Evolutionary conservation across 2,113 vertebrate species (phyloP).

Genomic region (Sander vitreus): DNA sequence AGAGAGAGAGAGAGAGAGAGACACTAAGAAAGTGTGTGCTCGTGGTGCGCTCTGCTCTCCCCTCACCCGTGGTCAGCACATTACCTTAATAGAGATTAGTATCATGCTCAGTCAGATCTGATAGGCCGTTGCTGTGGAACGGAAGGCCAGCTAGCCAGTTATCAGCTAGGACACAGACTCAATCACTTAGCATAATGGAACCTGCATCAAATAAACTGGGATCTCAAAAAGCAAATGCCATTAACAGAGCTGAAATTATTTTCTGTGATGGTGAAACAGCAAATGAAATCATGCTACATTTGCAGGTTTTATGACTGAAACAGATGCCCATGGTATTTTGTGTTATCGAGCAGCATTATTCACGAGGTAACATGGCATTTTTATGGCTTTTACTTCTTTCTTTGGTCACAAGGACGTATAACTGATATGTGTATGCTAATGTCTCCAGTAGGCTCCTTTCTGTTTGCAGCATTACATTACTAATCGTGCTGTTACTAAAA

Average conservation of each 20-base stretch:
- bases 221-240: constrained; percentile 67
- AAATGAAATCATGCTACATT: constrained; percentile 71
- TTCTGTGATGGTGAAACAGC: constrained; percentile 44
- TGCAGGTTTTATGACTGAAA: constrained; percentile 49
- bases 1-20: constrained; percentile 21
- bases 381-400: constrained; percentile 1
- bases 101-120: constrained; percentile 78
- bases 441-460: background rate
- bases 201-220: constrained; percentile 73
- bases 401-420: background rate
- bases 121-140: constrained; percentile 64
- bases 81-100: constrained; percentile 79
- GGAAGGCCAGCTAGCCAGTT: constrained; percentile 73
- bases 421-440: background rate
- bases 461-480: background rate
- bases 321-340: constrained; percentile 27
- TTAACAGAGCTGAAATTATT: constrained; percentile 71
- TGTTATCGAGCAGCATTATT: constrained; percentile 35
- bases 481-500: background rate
- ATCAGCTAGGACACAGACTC: constrained; percentile 74
- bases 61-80: constrained; percentile 51
- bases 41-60: constrained; percentile 34
- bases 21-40: constrained; percentile 9
- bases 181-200: constrained; percentile 81
- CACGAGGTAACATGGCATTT: constrained; percentile 37